A percentile compares a stretch with the other conserved stretches of the same genome.
Evolutionary conservation across 2,797 vertebrate genomes (phyloP).

Genomic region (Serranus cabrilla): DNA sequence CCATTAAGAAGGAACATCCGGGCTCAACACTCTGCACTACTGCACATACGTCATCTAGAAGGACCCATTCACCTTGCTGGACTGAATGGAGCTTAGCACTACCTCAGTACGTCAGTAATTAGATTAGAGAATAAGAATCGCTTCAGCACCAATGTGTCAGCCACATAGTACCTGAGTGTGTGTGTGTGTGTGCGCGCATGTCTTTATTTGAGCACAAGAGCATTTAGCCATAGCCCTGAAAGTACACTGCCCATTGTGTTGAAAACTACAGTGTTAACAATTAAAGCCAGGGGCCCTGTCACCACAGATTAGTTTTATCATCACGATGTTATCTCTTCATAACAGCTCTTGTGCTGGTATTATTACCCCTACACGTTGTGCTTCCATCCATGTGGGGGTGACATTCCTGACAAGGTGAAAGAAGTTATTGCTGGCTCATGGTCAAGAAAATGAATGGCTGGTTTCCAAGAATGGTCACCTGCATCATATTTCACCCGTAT

Average conservation of each 20-base stretch:
- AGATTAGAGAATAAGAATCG: constrained; percentile 79
- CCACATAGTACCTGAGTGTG: constrained; percentile 35
- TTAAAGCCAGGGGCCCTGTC: constrained; percentile 42
- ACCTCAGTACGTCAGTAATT: constrained; percentile 71
- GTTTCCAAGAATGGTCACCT: constrained; percentile 56
- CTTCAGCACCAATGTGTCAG: constrained; percentile 56
- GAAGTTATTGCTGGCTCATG: constrained; percentile 40
- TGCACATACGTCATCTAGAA: constrained; percentile 54
- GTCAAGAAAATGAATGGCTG: constrained; percentile 44
- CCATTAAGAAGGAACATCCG: constrained; percentile 62
- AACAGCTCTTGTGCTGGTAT: constrained; percentile 48
- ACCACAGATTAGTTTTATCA: constrained; percentile 61
- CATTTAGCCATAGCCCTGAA: constrained; percentile 40
- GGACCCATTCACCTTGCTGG: constrained; percentile 57
- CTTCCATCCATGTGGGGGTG: constrained; percentile 37
- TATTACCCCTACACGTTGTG: constrained; percentile 20
- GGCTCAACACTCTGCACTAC: constrained; percentile 30
- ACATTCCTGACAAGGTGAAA: constrained; percentile 63
- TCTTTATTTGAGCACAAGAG: constrained; percentile 29
- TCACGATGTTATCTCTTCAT: constrained; percentile 61
- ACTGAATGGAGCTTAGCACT: constrained; percentile 67
- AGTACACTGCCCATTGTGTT: constrained; percentile 48
- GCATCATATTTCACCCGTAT: constrained; percentile 58
- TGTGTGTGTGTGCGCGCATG: not conserved
- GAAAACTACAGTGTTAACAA: constrained; percentile 52